A percentile compares a stretch with the other conserved stretches of the same genome.
Conservation (phyloP, 1,140 invertebrate genomes). For the Trichogramma pretiosum region DNA sequence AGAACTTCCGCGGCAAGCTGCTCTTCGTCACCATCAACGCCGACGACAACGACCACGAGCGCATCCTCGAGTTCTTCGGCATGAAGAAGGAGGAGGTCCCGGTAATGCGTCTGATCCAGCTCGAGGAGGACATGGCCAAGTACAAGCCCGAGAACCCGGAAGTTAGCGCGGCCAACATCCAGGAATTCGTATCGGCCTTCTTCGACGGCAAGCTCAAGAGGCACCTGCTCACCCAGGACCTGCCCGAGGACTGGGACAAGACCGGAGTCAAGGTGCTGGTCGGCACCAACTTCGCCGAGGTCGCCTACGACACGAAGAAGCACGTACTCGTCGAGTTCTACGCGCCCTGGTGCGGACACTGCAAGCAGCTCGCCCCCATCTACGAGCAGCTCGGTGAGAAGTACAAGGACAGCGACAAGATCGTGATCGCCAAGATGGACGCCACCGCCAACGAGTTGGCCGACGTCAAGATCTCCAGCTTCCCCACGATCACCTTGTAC, state of each 20-base stretch:
- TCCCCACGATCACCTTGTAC: slow-evolving; percentile 95
- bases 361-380: slow-evolving; percentile 92
- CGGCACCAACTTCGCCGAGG: slow-evolving; percentile 90
- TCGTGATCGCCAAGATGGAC: slow-evolving; percentile 98
- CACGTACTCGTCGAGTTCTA: slow-evolving; percentile 98
- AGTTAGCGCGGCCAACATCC: slow-evolving; percentile 66
- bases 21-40: slow-evolving; percentile 93
- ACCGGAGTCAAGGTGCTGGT: slow-evolving; percentile 90
- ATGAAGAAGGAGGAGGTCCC: slow-evolving; percentile 90
- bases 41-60: slow-evolving; percentile 89
- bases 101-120: slow-evolving; percentile 81
- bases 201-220: slow-evolving; percentile 88
- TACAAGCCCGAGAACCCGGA: slow-evolving; percentile 84
- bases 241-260: slow-evolving; percentile 97
- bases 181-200: slow-evolving; percentile 79
- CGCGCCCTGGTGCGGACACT: slow-evolving; percentile 96
- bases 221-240: slow-evolving; percentile 85
- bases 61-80: slow-evolving; percentile 99
- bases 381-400: slow-evolving; percentile 85
- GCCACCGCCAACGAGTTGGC: slow-evolving; percentile 95
- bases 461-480: slow-evolving; percentile 87
- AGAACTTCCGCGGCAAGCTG: slow-evolving; percentile 80
- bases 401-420: slow-evolving; percentile 72
- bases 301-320: slow-evolving; percentile 82
- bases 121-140: slow-evolving; percentile 98